A percentile compares a stretch with the other conserved stretches of the same genome.
Conservation (phyloP, 1,140 invertebrate species). For the Euglossa dilemma region DNA sequence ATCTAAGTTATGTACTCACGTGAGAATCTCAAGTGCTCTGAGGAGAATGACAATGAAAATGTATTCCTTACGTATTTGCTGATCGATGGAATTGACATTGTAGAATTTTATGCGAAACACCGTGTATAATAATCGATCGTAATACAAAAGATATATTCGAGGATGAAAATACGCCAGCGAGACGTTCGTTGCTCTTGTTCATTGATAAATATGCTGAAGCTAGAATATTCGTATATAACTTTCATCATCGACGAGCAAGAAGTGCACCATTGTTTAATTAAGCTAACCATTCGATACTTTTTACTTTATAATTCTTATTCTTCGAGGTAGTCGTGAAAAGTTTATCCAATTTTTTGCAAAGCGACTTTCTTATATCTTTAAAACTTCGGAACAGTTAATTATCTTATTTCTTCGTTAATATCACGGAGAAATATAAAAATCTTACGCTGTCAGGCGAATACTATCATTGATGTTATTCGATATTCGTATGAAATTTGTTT, state of each 20-base stretch:
- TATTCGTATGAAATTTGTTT: neutral
- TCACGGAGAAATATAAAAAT: neutral
- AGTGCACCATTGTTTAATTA: slow-evolving; percentile 11
- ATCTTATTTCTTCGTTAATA: neutral
- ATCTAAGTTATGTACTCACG: neutral
- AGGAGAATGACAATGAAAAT: no score
- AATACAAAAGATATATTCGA: neutral
- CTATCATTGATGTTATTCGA: neutral
- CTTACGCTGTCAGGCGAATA: neutral
- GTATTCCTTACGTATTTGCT: no score
- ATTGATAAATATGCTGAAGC: neutral
- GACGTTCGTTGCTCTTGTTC: neutral
- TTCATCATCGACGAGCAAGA: neutral
- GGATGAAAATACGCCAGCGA: neutral
- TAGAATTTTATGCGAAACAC: neutral
- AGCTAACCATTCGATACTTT: neutral
- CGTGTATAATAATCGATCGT: neutral
- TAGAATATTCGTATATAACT: neutral
- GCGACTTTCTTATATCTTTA: neutral
- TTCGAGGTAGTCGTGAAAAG: neutral
- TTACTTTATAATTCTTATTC: neutral
- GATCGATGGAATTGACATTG: no score
- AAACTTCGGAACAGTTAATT: neutral
- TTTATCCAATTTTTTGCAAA: neutral
- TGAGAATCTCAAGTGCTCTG: neutral